These are phyloP conservation scores for Athene cunicularia DNA, from an alignment of 2,113 vertebrate species.

Conservation along the genomic window DNA sequence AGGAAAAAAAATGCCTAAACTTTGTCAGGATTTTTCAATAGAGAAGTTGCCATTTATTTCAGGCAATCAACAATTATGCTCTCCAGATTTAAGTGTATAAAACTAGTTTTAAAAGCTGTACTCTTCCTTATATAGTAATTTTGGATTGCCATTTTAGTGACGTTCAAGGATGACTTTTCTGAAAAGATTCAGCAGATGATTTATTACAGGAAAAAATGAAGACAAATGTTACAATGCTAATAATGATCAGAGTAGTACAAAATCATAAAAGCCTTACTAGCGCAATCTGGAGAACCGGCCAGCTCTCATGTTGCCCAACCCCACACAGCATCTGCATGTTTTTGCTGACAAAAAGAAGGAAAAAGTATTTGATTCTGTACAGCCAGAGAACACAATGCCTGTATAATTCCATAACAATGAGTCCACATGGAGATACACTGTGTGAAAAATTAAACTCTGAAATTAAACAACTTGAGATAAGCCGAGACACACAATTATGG, in stretches of 20 bases:
- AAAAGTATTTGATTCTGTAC: not conserved
- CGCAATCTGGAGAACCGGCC: not conserved
- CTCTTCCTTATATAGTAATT: slow-evolving; percentile 14
- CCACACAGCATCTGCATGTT: not conserved
- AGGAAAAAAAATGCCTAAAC: not conserved
- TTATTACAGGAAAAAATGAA: slow-evolving; percentile 27
- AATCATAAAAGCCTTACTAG: not conserved
- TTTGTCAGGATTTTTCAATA: not conserved
- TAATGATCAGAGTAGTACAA: not conserved
- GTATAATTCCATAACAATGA: not conserved
- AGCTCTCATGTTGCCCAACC: not conserved
- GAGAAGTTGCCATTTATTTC: not conserved
- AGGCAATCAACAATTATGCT: not conserved
- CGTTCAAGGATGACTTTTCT: not conserved
- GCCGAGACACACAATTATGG: not conserved
- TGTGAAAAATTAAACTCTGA: not conserved
- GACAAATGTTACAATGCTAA: not conserved
- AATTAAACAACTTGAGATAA: not conserved
- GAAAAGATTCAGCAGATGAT: not conserved
- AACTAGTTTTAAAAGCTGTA: not conserved
- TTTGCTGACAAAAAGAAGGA: not conserved
- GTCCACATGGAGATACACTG: not conserved
- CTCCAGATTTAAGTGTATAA: not conserved
- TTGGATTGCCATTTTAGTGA: not conserved
- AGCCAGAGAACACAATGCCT: not conserved